phyloP scores from a whole-genome alignment of 2,888 invertebrate genomes.

The Muschampia plurimacula region DNA sequence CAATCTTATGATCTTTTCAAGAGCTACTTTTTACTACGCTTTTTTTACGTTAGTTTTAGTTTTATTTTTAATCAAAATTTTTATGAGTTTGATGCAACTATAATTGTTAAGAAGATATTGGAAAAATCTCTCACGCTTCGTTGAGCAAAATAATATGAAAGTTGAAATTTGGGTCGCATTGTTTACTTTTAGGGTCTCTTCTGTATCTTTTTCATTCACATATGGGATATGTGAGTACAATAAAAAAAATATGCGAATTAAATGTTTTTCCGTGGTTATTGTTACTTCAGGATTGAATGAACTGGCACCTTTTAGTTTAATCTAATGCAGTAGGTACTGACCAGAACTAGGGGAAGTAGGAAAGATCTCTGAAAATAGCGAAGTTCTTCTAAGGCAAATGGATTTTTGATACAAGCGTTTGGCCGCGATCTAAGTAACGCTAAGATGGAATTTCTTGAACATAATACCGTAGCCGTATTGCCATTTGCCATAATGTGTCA shows the following conservation, averaged over 20 bases:
- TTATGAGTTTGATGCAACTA: constrained; percentile 9
- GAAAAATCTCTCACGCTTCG: constrained; percentile 61
- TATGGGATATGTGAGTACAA: neutral
- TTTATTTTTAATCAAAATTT: neutral
- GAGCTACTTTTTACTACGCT: too few relatives aligned
- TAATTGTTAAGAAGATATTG: constrained; percentile 33
- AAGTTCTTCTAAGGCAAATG: neutral
- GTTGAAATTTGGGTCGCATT: constrained; percentile 47
- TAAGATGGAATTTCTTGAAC: too few relatives aligned
- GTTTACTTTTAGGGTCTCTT: constrained; percentile 38
- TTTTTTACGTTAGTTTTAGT: too few relatives aligned
- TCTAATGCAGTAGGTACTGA: too few relatives aligned
- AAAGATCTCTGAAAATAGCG: too few relatives aligned
- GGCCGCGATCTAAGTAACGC: too few relatives aligned
- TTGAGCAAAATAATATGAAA: constrained; percentile 60
- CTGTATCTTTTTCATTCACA: neutral
- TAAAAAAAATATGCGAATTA: neutral
- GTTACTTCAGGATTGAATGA: too few relatives aligned
- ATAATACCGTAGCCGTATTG: too few relatives aligned
- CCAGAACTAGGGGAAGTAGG: too few relatives aligned
- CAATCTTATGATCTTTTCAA: neutral
- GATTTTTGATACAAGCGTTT: neutral
- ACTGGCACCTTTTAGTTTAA: too few relatives aligned
- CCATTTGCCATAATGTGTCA: too few relatives aligned
- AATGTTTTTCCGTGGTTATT: too few relatives aligned